These are phyloP conservation scores for Polyploca ridens DNA, from an alignment of 2,888 invertebrate species.

Conservation along the genomic window DNA sequence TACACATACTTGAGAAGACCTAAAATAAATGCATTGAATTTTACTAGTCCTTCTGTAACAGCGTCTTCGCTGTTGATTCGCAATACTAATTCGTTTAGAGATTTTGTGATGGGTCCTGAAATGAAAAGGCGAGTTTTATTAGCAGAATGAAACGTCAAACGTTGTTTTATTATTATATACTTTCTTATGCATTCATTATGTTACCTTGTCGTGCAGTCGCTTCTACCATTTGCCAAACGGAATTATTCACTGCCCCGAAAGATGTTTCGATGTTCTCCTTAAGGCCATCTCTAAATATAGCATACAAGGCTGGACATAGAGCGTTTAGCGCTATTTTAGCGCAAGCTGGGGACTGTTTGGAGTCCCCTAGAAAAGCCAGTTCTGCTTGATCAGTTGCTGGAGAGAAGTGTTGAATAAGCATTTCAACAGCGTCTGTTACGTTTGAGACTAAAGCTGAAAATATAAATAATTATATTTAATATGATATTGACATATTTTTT, in stretches of 20 bases:
- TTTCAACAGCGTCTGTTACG: constrained; percentile 90
- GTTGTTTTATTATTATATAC: background rate
- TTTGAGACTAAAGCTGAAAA: constrained; percentile 87
- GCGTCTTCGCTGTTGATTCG: constrained; percentile 93
- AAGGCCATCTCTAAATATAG: constrained; percentile 93
- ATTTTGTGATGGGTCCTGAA: constrained; percentile 91
- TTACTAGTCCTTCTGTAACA: constrained; percentile 92
- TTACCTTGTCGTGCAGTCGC: constrained; percentile 93
- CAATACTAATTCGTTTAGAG: constrained; percentile 92
- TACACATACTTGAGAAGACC: constrained; percentile 91
- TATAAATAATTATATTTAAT: constrained; percentile 7
- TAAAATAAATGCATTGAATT: constrained; percentile 95
- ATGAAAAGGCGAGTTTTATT: constrained; percentile 17
- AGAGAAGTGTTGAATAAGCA: constrained; percentile 89
- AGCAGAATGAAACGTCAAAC: background rate
- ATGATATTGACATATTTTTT: constrained; percentile 5
- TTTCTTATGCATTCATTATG: background rate
- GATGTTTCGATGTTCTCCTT: constrained; percentile 92
- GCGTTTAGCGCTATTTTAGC: constrained; percentile 90
- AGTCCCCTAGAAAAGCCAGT: constrained; percentile 84
- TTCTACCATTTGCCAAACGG: constrained; percentile 96
- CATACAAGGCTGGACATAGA: constrained; percentile 93
- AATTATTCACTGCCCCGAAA: constrained; percentile 93
- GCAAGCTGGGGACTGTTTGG: constrained; percentile 86
- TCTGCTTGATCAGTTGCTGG: constrained; percentile 87